Base-by-base conservation (phyloP, 2,888 invertebrate species). In the Parnassius mnemosyne region DNA sequence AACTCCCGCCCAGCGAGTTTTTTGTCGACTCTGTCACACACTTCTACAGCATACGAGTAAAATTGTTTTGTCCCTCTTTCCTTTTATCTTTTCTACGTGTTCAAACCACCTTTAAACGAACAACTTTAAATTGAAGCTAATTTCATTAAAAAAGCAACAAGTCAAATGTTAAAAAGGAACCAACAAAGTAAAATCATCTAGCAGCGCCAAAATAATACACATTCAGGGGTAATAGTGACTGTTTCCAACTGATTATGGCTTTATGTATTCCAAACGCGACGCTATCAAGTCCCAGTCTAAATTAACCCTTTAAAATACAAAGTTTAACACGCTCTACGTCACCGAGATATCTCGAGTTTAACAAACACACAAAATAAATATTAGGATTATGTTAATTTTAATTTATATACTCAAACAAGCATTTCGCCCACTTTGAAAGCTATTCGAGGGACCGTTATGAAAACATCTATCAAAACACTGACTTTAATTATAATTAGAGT, bases 281-380 rank as follows among this genome's bases (percentile, higher is more conserved):
- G 47, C 41, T 3, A 10, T 9, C 46, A 20, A 34, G 56, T 12
- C 47, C 20, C n/a, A 13, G 49, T 34, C 25, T 16, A 47, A 7
- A 11, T 12, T n/a, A 13, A 41, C 13, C 53, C 16, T n/a, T 63
- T 49, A 53, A 53, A 58, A 58, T 63, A 54, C 20, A 52, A 61
- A 56, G 56, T 49, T 11, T 12, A 49, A 43, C 34, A 34, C 16
- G 20, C 41, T 49, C 44, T 41, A 34, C 9, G 20, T 52, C 41
- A 34, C 9, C 20, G 52, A 20, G 11, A 12, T 44, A 34, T 12
- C 11, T 25, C 12, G 12, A n/a, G 11, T n/a, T 42, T 41, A 44
- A 49, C 49, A 49, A 13, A 51, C 25, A 34, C 1, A 34, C 34
- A 7, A 51, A 61, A 61, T 51, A 53, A 53, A 53, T 20, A 34